Base-by-base conservation (phyloP, 2,113 vertebrate genomes). In the Geococcyx californianus region DNA sequence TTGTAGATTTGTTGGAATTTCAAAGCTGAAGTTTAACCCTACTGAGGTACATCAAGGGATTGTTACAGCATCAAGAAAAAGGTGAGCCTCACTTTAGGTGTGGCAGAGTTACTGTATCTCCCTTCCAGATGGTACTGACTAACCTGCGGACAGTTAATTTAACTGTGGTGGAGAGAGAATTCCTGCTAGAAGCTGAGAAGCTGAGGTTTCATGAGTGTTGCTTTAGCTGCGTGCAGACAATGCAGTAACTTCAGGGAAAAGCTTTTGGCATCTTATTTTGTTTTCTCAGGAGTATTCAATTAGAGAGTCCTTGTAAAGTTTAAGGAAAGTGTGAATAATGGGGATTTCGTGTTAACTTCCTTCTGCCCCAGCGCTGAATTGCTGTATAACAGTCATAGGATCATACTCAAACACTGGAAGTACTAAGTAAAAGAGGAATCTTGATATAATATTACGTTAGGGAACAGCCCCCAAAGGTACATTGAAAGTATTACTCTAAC, bases 321-420 rank as follows among this genome's bases (percentile, higher is more conserved):
- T 54, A 24, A 62, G 52, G 29, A 36, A 76, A 72, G 72, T 36
- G 6, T 59, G 25, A 67, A 24, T 49, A 36, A 49, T 36, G 18
- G 7, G 5, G 2, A 16, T 42, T 75, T 16, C 20, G 24, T 75
- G 25, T 29, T 49, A 93, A 16, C 12, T 81, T 69, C 4, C 11
- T 7, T 13, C 11, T 7, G 8, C 38, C 23, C 18, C 6, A 11
- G 17, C 18, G 17, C 21, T 1, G 0, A 9, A 33, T 33, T 73
- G 63, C 29, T 73, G 9, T 23, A 6, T 29, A 54, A 36, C 4
- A 29, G 13, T 63, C 33, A 28, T 29, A 56, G 21, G 13, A 33
- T 44, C 5, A 10, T 49, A 26, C 25, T 16, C 13, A 16, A 19
- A 31, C 29, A 33, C 23, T 68, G 69, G 23, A 59, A 64, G 34